Evolutionary conservation across 2,797 vertebrate genomes (phyloP).

Genomic region (Amphiprion clarkii): DNA sequence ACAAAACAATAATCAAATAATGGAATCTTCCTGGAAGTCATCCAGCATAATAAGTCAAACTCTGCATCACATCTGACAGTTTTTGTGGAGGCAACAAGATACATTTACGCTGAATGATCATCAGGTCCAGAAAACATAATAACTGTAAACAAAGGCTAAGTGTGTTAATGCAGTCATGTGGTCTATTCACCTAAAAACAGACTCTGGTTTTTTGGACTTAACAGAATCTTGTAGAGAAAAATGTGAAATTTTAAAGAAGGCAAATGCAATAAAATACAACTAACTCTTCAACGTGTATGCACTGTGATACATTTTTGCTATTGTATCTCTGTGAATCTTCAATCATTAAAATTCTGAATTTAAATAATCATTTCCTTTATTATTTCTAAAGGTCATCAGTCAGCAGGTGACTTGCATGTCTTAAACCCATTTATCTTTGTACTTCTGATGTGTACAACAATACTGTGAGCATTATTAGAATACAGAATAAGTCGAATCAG

Average conservation of each 20-base stretch:
- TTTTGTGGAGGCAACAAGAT: slow-evolving; percentile 36
- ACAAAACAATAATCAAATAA: slow-evolving; percentile 44
- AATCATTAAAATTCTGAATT: slow-evolving; percentile 9
- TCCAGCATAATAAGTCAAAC: slow-evolving; percentile 41
- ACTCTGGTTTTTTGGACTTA: slow-evolving; percentile 14
- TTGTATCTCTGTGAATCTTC: slow-evolving; percentile 58
- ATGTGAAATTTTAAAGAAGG: slow-evolving; percentile 11
- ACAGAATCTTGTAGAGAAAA: slow-evolving; percentile 15
- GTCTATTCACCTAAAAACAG: slow-evolving; percentile 4
- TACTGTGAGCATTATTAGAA: slow-evolving; percentile 30
- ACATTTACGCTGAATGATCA: slow-evolving; percentile 24
- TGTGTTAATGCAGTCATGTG: slow-evolving; percentile 35
- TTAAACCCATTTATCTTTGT: slow-evolving; percentile 14
- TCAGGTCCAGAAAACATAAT: slow-evolving; percentile 45
- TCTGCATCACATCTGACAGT: slow-evolving; percentile 28
- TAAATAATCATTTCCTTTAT: slow-evolving; percentile 26
- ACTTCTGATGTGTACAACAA: slow-evolving; percentile 1
- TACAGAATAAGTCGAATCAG: slow-evolving; percentile 30
- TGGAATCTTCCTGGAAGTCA: slow-evolving; percentile 44
- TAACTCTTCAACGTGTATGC: slow-evolving; percentile 14
- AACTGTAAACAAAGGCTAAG: slow-evolving; percentile 59
- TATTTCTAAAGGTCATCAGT: slow-evolving; percentile 13
- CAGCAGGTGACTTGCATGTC: background rate
- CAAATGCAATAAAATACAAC: slow-evolving; percentile 9
- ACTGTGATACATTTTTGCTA: slow-evolving; percentile 28